These are phyloP conservation scores for Drosophila stalkeri DNA, from an alignment of 2,888 invertebrate species.

Conservation along the genomic window DNA sequence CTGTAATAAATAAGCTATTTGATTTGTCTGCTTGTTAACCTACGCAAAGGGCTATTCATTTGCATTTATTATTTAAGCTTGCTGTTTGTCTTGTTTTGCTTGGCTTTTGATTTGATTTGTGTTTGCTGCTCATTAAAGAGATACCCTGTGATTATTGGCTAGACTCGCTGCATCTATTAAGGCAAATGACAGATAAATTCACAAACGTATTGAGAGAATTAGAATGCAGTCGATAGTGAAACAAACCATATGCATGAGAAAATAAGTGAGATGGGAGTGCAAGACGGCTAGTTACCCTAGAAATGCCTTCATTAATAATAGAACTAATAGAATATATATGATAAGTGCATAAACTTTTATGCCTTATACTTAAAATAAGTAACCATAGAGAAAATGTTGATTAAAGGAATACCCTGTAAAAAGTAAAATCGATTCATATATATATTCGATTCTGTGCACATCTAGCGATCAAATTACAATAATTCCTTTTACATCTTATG, in stretches of 20 bases:
- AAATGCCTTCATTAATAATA: fast-evolving
- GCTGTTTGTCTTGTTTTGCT: neutral
- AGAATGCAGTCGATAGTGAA: conserved; percentile 31
- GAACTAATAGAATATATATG: too few species aligned
- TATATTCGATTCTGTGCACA: neutral
- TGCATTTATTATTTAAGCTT: conserved; percentile 1
- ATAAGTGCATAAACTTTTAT: neutral
- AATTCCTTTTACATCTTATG: fast-evolving
- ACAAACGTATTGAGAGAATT: conserved; percentile 47
- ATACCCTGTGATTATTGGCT: conserved; percentile 21
- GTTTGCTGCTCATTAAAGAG: conserved; percentile 31
- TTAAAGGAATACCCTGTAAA: neutral
- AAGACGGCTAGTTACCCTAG: conserved; percentile 7
- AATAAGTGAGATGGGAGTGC: neutral
- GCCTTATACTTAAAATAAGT: neutral
- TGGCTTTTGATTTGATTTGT: conserved; percentile 13
- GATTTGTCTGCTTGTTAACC: conserved; percentile 10
- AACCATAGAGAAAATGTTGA: neutral
- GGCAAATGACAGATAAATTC: conserved; percentile 39
- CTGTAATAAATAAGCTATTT: conserved; percentile 22
- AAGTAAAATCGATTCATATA: neutral
- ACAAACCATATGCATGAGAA: conserved; percentile 43
- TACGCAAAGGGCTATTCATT: conserved; percentile 4
- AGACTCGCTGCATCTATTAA: conserved; percentile 26
- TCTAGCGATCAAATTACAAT: neutral